phyloP scores from a whole-genome alignment of 2,888 invertebrate genomes.

The Eupithecia inturbata region DNA sequence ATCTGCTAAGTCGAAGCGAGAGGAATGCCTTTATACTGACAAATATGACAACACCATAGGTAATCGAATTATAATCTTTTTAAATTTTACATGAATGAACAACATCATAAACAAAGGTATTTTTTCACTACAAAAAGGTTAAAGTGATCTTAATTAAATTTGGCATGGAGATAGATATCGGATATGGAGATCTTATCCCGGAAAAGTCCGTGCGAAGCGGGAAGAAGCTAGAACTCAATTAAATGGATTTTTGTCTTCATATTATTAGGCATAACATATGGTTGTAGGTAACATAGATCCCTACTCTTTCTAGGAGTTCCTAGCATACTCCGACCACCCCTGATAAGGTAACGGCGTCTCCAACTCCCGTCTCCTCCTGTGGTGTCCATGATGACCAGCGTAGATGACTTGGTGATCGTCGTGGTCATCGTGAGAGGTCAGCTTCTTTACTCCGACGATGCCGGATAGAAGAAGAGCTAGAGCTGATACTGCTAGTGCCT shows the following conservation, averaged over 20 bases:
- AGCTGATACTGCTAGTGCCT: conserved; percentile 87
- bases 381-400: conserved; percentile 85
- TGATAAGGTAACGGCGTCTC: conserved; percentile 78
- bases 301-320: conserved; percentile 12
- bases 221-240: not conserved
- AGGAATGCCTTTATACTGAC: not conserved
- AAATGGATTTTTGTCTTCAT: not conserved
- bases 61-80: not conserved
- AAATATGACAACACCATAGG: not conserved
- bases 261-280: not conserved
- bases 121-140: no score
- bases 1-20: not conserved
- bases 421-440: conserved; percentile 85
- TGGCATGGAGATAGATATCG: no score
- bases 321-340: conserved; percentile 73
- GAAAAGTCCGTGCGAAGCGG: no score
- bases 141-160: no score
- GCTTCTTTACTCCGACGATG: conserved; percentile 89
- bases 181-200: no score
- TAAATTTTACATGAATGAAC: not conserved
- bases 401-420: conserved; percentile 86
- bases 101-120: no score
- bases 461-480: conserved; percentile 89
- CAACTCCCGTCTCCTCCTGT: conserved; percentile 76
- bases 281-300: not conserved